phyloP scores from a whole-genome alignment of 2,888 invertebrate genomes.

The Quadroppia sp. region DNA sequence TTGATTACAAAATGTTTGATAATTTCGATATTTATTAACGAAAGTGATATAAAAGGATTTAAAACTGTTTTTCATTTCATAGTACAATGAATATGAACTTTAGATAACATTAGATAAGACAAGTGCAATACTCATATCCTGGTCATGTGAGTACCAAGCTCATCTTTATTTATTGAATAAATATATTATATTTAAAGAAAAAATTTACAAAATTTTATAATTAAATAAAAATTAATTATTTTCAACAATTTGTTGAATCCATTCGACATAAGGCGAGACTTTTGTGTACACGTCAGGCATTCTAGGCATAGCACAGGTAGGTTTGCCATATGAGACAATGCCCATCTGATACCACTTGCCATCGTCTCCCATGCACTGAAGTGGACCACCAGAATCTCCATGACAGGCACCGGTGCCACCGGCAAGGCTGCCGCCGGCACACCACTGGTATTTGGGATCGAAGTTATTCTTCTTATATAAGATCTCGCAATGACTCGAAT shows the following conservation, averaged over 20 bases:
- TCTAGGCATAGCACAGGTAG: slow-evolving; percentile 6
- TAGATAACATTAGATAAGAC: too few species aligned
- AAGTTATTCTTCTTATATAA: too few species aligned
- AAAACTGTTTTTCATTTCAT: too few species aligned
- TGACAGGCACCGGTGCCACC: slow-evolving; percentile 48
- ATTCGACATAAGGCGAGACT: slow-evolving; percentile 18
- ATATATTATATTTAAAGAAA: too few species aligned
- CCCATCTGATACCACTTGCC: slow-evolving; percentile 32
- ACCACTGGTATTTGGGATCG: neutral
- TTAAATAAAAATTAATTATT: neutral
- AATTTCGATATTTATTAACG: too few species aligned
- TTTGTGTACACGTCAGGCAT: slow-evolving; percentile 21
- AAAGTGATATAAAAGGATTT: too few species aligned
- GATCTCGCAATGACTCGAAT: neutral
- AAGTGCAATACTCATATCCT: too few species aligned
- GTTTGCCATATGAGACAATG: slow-evolving; percentile 19
- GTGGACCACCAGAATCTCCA: slow-evolving; percentile 35
- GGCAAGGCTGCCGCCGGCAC: neutral
- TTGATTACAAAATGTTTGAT: too few species aligned
- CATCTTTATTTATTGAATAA: too few species aligned
- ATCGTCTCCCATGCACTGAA: slow-evolving; percentile 38
- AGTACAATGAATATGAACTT: too few species aligned
- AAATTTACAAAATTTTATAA: too few species aligned
- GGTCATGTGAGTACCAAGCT: too few species aligned
- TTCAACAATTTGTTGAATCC: neutral